These are phyloP conservation scores for Phylloscopus trochilus DNA, from an alignment of 2,113 vertebrate species.

Conservation along the genomic window DNA sequence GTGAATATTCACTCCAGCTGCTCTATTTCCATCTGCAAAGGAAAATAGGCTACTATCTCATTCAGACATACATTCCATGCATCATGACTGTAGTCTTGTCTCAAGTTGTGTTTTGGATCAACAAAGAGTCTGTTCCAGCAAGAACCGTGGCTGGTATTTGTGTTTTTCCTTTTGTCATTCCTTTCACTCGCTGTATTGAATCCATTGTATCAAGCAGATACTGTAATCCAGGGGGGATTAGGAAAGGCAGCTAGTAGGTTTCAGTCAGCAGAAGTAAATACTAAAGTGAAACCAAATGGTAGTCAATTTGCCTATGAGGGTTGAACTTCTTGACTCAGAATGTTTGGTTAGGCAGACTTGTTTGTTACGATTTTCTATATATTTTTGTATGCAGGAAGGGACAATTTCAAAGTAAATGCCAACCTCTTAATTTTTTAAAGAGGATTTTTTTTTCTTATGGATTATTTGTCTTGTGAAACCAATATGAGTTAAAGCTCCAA, in stretches of 20 bases:
- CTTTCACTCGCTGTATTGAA: background rate
- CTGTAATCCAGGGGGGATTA: background rate
- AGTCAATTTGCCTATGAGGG: background rate
- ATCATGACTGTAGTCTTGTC: constrained; percentile 85
- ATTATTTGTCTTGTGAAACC: background rate
- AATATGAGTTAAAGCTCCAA: background rate
- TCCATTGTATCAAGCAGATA: background rate
- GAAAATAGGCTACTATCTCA: constrained; percentile 84
- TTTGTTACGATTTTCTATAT: background rate
- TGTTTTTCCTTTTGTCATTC: background rate
- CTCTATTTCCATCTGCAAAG: constrained; percentile 63
- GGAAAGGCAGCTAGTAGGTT: background rate
- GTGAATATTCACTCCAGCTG: constrained; percentile 56
- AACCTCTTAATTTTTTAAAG: background rate
- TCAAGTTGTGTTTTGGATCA: constrained; percentile 84
- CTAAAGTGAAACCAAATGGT: background rate
- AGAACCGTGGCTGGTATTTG: constrained; percentile 79
- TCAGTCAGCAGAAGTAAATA: background rate
- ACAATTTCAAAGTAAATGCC: background rate
- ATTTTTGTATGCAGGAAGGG: background rate
- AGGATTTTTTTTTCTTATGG: background rate
- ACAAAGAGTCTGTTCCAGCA: constrained; percentile 83
- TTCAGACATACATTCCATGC: constrained; percentile 81
- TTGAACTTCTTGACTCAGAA: background rate
- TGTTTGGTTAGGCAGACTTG: background rate